Evolutionary conservation across 2,113 vertebrate species (phyloP), one percentile per base, ranked within the genome.

Genomic region (Hemibagrus wyckioides): DNA sequence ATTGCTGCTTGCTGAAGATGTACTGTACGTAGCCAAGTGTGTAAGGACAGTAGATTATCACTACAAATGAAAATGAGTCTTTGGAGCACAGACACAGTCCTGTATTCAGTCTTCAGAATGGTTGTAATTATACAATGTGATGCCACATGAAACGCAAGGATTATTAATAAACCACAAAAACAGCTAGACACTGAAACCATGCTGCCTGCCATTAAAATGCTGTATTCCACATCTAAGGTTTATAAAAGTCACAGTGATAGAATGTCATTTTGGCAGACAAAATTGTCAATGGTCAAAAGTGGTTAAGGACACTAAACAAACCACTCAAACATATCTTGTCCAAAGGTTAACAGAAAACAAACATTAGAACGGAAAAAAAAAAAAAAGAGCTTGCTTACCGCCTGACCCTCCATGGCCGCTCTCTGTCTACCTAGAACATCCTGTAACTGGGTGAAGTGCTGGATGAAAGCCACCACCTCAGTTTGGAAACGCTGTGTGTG

Each of bases 401-500:
- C 96, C 92, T 99, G 98, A 39, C 98, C 98, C 93, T 99, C 96
- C 19, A 98, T 93, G 0, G 98, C 98, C 4, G 98, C 98, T 90
- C 98, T 96, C 90, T 99, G 98, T 50, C 98, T 89, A 71, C 98
- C 98, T 1, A 99, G 80, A 83, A 99, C 96, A 0, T 99, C 98
- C 83, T 99, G 98, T 28, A 99, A 94, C 93, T 99, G 98, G 0
- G 97, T 98, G 79, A 99, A 99, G 54, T 99, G 97, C 77, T 99
- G 98, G 57, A 99, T 96, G 88, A 99, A 99, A 33, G 98, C 94
- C 69, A 98, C 96, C 91, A 99, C 96, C 91, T 99, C 98, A 0
- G 97, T 96, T 93, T 99, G 98, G 90, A 99, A 99, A 71, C 98
- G 98, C 93, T 99, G 98, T 0, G 98, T 99, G 86, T 99, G 98